Evolutionary conservation across 2,888 invertebrate genomes (phyloP).

Genomic region (Glaucopsyche alexis): DNA sequence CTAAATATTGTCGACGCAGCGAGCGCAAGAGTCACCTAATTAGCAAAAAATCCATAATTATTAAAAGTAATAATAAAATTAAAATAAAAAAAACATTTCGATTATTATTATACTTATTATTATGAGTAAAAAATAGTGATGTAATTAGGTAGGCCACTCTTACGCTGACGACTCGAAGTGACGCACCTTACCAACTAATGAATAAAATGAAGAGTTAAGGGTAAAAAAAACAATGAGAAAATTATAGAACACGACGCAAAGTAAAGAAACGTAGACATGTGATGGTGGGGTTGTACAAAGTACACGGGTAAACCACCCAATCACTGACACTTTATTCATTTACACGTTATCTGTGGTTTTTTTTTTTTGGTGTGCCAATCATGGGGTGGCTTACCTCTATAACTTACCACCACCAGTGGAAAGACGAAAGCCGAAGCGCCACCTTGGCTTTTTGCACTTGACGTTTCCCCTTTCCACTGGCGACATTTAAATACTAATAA

Average conservation of each 20-base stretch:
- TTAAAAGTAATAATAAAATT: not conserved
- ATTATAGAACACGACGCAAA: slow-evolving; percentile 14
- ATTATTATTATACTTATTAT: not conserved
- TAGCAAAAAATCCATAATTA: not conserved
- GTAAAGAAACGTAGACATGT: slow-evolving; percentile 20
- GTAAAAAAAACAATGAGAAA: slow-evolving; percentile 1
- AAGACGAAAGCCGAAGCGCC: slow-evolving; percentile 37
- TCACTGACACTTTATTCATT: slow-evolving; percentile 9
- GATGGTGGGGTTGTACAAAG: slow-evolving; percentile 28
- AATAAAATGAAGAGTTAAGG: slow-evolving; percentile 1
- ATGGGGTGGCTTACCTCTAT: slow-evolving; percentile 26
- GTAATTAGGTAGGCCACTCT: slow-evolving; percentile 12
- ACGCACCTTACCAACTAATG: slow-evolving; percentile 19
- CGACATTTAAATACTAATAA: slow-evolving; percentile 67
- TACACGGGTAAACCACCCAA: slow-evolving; percentile 2
- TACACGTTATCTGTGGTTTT: not conserved
- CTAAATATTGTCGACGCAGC: slow-evolving; percentile 1
- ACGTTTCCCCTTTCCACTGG: slow-evolving; percentile 46
- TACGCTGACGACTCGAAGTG: not conserved
- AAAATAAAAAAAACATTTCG: not conserved
- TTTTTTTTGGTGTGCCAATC: slow-evolving; percentile 1
- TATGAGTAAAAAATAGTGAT: slow-evolving; percentile 23
- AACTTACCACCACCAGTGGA: slow-evolving; percentile 37
- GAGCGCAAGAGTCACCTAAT: not conserved
- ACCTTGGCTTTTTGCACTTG: slow-evolving; percentile 37